phyloP scores from a whole-genome alignment of 2,888 invertebrate genomes.

The Spilosoma lubricipeda region DNA sequence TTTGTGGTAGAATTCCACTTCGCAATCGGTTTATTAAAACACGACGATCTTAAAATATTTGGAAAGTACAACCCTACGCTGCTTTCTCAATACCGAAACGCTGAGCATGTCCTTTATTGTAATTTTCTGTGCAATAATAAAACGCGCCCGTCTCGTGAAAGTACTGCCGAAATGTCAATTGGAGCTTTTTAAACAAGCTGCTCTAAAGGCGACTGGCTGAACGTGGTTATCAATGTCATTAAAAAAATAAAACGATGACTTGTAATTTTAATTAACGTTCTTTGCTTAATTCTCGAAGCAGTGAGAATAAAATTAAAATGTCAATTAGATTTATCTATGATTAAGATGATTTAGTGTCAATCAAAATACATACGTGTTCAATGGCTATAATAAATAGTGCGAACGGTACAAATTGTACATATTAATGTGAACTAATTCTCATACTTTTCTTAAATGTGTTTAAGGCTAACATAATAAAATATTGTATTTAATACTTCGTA shows the following conservation, averaged over 20 bases:
- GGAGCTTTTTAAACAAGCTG: conserved; percentile 39
- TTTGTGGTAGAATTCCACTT: neutral
- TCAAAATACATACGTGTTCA: neutral
- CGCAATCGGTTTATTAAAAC: neutral
- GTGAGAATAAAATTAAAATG: neutral
- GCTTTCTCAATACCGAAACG: conserved; percentile 62
- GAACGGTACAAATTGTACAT: no score
- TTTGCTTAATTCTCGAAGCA: neutral
- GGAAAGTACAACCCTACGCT: conserved; percentile 37
- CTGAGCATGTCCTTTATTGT: conserved; percentile 62
- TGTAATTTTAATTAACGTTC: neutral
- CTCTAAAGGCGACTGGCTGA: conserved; percentile 19
- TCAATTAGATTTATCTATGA: neutral
- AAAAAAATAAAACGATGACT: conserved; percentile 18
- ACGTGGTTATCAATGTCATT: conserved; percentile 43
- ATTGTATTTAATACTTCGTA: neutral
- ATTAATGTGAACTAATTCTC: neutral
- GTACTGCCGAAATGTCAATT: conserved; percentile 51
- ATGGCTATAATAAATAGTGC: no score
- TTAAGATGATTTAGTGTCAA: neutral
- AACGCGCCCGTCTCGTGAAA: conserved; percentile 47
- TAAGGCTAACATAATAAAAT: neutral
- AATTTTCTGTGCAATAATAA: conserved; percentile 52
- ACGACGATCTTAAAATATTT: neutral
- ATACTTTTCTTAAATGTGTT: neutral